These are phyloP conservation scores for Entelurus aequoreus DNA, from an alignment of 2,113 vertebrate species.

Conservation along the genomic window DNA sequence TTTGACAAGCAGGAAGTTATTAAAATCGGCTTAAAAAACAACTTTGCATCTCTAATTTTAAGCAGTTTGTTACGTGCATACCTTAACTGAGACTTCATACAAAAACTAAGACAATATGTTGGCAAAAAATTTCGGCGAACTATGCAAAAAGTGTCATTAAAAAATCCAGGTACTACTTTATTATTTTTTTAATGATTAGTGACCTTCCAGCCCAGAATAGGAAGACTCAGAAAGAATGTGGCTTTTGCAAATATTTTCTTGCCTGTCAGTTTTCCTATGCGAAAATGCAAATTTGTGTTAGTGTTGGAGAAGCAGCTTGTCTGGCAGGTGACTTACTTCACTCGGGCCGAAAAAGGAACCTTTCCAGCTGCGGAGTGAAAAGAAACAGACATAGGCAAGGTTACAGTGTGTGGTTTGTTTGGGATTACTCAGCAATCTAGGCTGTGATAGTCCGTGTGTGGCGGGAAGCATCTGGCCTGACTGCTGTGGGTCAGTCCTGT, in stretches of 20 bases:
- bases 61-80: too few species aligned
- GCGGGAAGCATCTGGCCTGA: constrained; percentile 45
- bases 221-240: not conserved
- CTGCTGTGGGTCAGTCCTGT: constrained; percentile 52
- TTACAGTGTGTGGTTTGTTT: constrained; percentile 2
- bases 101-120: too few species aligned
- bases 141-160: too few species aligned
- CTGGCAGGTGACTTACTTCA: constrained; percentile 40
- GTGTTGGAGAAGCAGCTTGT: constrained; percentile 24
- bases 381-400: constrained; percentile 8
- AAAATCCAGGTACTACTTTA: not conserved
- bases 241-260: constrained; percentile 18
- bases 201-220: not conserved
- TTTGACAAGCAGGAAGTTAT: too few species aligned
- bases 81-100: too few species aligned
- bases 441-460: not conserved
- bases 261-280: constrained; percentile 21
- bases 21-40: too few species aligned
- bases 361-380: constrained; percentile 2
- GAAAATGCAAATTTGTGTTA: constrained; percentile 21
- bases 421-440: constrained; percentile 3
- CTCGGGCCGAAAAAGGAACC: constrained; percentile 18
- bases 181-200: not conserved
- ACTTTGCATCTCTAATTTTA: too few species aligned
- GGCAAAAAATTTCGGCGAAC: too few species aligned